These are phyloP conservation scores for Thaumatotibia leucotreta DNA, from an alignment of 1,140 invertebrate genomes.

Conservation along the genomic window DNA sequence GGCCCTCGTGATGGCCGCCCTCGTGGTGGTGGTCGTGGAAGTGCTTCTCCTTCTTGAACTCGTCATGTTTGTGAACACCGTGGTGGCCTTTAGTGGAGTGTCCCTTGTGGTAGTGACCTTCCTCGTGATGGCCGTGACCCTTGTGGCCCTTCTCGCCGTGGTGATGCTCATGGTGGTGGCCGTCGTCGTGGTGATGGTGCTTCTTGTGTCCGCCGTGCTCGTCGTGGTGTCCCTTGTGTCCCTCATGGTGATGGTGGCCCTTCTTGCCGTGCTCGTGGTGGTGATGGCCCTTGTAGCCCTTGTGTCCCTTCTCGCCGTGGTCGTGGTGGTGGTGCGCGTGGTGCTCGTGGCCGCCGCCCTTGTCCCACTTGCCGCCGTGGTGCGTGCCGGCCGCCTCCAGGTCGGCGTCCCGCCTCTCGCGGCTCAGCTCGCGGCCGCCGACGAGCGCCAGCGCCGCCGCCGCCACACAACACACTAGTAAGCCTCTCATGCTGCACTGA, in stretches of 20 bases:
- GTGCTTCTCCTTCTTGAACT: slow-evolving; percentile 77
- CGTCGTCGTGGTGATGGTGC: slow-evolving; percentile 83
- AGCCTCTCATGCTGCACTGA: slow-evolving; percentile 52
- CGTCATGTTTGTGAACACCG: slow-evolving; percentile 84
- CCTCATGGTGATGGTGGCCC: slow-evolving; percentile 84
- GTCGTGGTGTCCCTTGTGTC: slow-evolving; percentile 82
- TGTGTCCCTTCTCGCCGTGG: slow-evolving; percentile 76
- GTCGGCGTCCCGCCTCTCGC: slow-evolving; percentile 72
- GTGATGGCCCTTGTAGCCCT: slow-evolving; percentile 79
- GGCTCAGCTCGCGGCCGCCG: slow-evolving; percentile 46
- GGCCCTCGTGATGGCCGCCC: slow-evolving; percentile 81
- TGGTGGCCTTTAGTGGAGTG: slow-evolving; percentile 87
- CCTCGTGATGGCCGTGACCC: slow-evolving; percentile 78
- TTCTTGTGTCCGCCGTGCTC: slow-evolving; percentile 86
- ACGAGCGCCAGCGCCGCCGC: slow-evolving; percentile 55
- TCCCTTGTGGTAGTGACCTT: slow-evolving; percentile 83
- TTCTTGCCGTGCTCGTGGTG: slow-evolving; percentile 83
- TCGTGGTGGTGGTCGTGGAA: slow-evolving; percentile 87
- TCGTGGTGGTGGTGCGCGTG: slow-evolving; percentile 70
- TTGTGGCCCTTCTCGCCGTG: slow-evolving; percentile 82
- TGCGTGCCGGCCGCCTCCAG: slow-evolving; percentile 73
- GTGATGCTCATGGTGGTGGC: slow-evolving; percentile 85
- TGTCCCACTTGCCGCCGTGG: slow-evolving; percentile 78
- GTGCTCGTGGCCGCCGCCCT: slow-evolving; percentile 75
- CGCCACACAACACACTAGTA: slow-evolving; percentile 51